These are phyloP conservation scores for Helogale parvula DNA, from an alignment of 2,113 vertebrate species.

Conservation along the genomic window DNA sequence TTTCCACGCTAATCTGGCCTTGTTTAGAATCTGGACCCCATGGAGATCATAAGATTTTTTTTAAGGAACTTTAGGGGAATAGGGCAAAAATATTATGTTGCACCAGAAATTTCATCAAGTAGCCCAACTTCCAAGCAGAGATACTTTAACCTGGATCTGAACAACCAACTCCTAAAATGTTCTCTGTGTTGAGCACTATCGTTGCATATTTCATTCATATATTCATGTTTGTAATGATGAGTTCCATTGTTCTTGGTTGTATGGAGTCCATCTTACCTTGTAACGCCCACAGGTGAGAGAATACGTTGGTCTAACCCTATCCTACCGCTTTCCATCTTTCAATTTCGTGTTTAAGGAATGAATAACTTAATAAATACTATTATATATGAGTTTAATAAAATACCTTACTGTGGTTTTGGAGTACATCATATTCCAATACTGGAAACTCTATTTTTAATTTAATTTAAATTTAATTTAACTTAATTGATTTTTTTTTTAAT, in stretches of 20 bases:
- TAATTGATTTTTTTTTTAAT: neutral
- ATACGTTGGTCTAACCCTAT: neutral
- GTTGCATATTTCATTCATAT: neutral
- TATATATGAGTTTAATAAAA: neutral
- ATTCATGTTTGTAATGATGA: constrained; percentile 25
- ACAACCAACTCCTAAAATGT: neutral
- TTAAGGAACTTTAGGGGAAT: neutral
- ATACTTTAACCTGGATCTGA: neutral
- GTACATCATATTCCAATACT: neutral
- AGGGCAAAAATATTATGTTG: neutral
- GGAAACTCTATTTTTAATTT: neutral
- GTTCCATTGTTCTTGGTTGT: neutral
- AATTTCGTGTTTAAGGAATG: neutral
- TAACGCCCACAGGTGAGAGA: neutral
- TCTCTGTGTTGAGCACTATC: neutral
- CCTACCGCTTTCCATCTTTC: neutral
- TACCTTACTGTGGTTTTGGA: neutral
- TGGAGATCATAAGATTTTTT: neutral
- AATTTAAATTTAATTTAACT: too few relatives aligned
- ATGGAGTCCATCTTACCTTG: neutral
- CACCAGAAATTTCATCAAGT: neutral
- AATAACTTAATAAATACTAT: neutral
- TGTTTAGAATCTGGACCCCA: neutral
- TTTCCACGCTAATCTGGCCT: neutral
- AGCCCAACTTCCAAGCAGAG: neutral